Conservation (phyloP, 2,888 invertebrate species). For the Diarsia brunnea region DNA sequence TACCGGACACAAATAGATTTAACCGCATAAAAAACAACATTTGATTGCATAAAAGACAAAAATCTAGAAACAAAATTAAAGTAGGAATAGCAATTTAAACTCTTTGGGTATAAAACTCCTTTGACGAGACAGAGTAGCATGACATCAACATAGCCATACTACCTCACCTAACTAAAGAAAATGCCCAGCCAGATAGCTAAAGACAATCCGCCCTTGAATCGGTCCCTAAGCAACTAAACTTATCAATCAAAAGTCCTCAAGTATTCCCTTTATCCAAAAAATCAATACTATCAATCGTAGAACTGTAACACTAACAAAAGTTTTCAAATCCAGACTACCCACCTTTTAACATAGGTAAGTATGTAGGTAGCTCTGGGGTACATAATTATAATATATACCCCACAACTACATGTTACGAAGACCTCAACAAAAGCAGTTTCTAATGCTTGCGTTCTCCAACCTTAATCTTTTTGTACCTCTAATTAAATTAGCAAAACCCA, state of each 20-base stretch:
- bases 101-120: not conserved
- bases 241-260: constrained; percentile 58
- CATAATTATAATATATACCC: constrained; percentile 37
- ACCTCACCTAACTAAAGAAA: constrained; percentile 13
- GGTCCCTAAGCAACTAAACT: constrained; percentile 53
- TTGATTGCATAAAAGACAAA: not conserved
- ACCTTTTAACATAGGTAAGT: constrained; percentile 17
- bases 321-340: constrained; percentile 35
- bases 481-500: constrained; percentile 91
- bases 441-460: constrained; percentile 88
- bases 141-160: not conserved
- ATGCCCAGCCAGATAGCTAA: constrained; percentile 23
- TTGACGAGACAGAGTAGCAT: not conserved
- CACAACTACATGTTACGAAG: constrained; percentile 70
- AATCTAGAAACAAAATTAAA: not conserved
- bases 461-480: constrained; percentile 91
- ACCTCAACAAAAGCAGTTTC: constrained; percentile 86
- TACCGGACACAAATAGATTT: no score
- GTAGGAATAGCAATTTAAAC: not conserved
- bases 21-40: not conserved
- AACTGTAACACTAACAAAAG: constrained; percentile 38
- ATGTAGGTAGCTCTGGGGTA: constrained; percentile 14
- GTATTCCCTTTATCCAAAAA: constrained; percentile 55
- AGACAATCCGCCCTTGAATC: constrained; percentile 24
- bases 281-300: constrained; percentile 60